Conservation (phyloP, 1,140 invertebrate genomes). For the Drosophila micromelanica region DNA sequence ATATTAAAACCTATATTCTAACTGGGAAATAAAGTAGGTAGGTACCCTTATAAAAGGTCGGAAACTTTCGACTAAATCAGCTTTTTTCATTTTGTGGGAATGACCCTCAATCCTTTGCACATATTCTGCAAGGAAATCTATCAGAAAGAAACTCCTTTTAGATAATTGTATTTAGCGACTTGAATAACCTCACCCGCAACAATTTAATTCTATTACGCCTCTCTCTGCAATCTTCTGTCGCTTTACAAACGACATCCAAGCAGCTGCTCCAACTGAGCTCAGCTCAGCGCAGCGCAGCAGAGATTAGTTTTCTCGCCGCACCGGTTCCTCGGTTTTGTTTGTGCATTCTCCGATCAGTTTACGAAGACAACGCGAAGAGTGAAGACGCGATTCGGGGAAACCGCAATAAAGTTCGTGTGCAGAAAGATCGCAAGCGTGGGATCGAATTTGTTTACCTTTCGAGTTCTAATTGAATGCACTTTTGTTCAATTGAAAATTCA, state of each 20-base stretch:
- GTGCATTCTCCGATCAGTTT: slow-evolving; percentile 37
- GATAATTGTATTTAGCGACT: not conserved
- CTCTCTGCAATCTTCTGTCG: slow-evolving; percentile 13
- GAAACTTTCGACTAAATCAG: no score
- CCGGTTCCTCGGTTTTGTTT: slow-evolving; percentile 34
- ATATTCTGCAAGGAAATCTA: slow-evolving; percentile 11
- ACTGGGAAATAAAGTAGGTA: no score
- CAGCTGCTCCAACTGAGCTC: slow-evolving; percentile 29
- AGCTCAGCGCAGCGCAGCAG: not conserved
- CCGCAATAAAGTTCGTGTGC: not conserved
- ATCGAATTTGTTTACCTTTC: slow-evolving; percentile 24
- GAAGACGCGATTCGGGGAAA: slow-evolving; percentile 15
- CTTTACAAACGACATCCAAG: slow-evolving; percentile 14
- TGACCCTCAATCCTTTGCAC: no score
- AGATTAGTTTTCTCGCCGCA: slow-evolving; percentile 26
- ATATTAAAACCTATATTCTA: no score
- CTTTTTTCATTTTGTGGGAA: no score
- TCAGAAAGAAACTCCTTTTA: slow-evolving; percentile 7
- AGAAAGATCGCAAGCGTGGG: slow-evolving; percentile 3
- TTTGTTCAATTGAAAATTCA: not conserved
- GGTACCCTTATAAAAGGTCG: no score
- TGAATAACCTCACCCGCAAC: slow-evolving; percentile 19
- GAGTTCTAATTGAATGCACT: not conserved
- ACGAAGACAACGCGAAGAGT: slow-evolving; percentile 30
- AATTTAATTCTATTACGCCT: slow-evolving; percentile 21